phyloP scores from a whole-genome alignment of 2,797 vertebrate genomes.

The Antrozous pallidus region DNA sequence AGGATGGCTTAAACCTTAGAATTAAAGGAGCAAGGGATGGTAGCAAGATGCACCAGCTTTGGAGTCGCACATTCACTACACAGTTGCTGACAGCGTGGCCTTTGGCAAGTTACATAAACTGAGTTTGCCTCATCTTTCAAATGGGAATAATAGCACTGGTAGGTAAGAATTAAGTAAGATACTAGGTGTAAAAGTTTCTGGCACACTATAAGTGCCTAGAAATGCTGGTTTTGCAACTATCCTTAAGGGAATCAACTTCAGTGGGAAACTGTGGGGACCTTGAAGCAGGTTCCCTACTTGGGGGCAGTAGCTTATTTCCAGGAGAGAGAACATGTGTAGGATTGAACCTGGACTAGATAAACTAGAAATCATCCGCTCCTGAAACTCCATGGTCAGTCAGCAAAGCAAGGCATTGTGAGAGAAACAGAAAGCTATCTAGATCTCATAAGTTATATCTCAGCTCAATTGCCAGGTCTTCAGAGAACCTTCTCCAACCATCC shows the following conservation, averaged over 20 bases:
- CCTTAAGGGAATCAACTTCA: neutral
- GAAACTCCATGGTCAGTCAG: neutral
- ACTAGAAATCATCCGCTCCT: neutral
- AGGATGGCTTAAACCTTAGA: neutral
- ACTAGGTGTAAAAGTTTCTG: neutral
- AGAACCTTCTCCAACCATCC: neutral
- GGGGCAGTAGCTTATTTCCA: neutral
- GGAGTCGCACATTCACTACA: neutral
- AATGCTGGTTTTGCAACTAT: neutral
- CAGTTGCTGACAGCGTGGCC: neutral
- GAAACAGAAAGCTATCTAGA: neutral
- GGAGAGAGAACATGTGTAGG: neutral
- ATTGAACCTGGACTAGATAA: neutral
- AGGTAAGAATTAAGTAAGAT: neutral
- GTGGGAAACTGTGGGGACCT: neutral
- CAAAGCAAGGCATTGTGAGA: neutral
- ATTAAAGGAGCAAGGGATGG: neutral
- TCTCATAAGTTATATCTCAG: neutral
- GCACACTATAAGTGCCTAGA: neutral
- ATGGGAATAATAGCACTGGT: neutral
- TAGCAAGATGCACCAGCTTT: neutral
- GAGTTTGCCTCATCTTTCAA: neutral
- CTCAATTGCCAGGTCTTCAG: neutral
- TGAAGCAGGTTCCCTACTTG: neutral
- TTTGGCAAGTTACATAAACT: neutral